phyloP scores from a whole-genome alignment of 2,888 invertebrate species.

The Lamellibrachia columna region DNA sequence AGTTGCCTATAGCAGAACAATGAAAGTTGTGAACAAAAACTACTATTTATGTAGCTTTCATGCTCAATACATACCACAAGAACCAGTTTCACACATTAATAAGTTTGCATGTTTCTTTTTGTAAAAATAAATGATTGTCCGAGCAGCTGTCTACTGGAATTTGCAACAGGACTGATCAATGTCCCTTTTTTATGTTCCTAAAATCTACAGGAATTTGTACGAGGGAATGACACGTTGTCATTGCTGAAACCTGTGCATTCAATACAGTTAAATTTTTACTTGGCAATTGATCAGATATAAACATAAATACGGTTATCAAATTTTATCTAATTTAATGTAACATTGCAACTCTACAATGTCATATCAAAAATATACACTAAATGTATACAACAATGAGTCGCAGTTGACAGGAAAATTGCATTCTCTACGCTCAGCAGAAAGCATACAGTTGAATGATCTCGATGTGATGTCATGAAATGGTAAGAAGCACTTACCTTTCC shows the following conservation, averaged over 20 bases:
- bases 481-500: background rate
- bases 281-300: too few relatives aligned
- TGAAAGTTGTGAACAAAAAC: background rate
- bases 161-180: background rate
- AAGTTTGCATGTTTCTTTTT: background rate
- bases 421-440: background rate
- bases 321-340: background rate
- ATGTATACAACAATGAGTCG: background rate
- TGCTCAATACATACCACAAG: background rate
- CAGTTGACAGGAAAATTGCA: background rate
- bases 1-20: slow-evolving; percentile 21
- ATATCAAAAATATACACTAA: background rate
- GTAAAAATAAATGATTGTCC: background rate
- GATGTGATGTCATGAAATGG: background rate
- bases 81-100: background rate
- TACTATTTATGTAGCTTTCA: background rate
- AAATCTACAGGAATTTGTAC: background rate
- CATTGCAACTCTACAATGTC: background rate
- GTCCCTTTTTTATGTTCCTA: background rate
- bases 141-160: background rate
- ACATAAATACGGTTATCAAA: background rate
- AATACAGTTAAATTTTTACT: too few relatives aligned
- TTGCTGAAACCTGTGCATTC: background rate
- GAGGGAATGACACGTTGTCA: background rate
- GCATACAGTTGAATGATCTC: background rate